Conservation (phyloP, 2,888 invertebrate species). For the Bombyx huttoni region DNA sequence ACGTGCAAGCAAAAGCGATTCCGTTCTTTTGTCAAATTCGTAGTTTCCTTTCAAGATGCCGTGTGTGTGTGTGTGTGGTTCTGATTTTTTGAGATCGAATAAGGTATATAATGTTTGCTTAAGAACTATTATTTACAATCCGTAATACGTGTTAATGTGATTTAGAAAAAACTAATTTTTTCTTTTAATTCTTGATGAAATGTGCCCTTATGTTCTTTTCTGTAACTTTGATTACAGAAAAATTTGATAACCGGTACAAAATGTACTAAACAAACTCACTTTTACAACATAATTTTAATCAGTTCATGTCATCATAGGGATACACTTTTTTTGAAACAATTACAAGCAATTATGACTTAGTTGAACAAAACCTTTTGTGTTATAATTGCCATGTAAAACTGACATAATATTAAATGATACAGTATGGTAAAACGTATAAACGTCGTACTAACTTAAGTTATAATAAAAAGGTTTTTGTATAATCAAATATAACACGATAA, state of each 20-base stretch:
- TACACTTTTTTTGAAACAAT: too few species aligned
- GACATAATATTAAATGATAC: background rate
- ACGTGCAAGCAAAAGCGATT: constrained; percentile 45
- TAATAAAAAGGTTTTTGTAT: background rate
- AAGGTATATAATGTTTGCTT: constrained; percentile 6
- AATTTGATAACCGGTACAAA: too few species aligned
- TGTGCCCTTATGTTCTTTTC: too few species aligned
- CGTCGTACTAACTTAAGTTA: background rate
- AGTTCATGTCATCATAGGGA: too few species aligned
- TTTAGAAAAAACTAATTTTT: too few species aligned
- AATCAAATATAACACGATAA: constrained; percentile 1
- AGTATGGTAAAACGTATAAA: background rate
- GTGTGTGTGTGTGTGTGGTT: too few species aligned
- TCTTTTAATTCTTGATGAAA: too few species aligned
- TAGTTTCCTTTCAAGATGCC: constrained; percentile 38
- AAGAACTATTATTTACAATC: constrained; percentile 17
- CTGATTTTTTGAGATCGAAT: constrained; percentile 21
- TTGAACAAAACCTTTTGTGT: background rate
- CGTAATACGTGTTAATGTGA: too few species aligned
- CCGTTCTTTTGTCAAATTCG: constrained; percentile 36
- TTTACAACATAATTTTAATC: too few species aligned
- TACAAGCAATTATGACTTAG: background rate
- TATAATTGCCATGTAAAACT: background rate
- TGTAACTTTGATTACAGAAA: too few species aligned
- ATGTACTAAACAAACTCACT: too few species aligned